These are phyloP conservation scores for Drosophila pegasa DNA, from an alignment of 2,888 invertebrate genomes.

Conservation along the genomic window DNA sequence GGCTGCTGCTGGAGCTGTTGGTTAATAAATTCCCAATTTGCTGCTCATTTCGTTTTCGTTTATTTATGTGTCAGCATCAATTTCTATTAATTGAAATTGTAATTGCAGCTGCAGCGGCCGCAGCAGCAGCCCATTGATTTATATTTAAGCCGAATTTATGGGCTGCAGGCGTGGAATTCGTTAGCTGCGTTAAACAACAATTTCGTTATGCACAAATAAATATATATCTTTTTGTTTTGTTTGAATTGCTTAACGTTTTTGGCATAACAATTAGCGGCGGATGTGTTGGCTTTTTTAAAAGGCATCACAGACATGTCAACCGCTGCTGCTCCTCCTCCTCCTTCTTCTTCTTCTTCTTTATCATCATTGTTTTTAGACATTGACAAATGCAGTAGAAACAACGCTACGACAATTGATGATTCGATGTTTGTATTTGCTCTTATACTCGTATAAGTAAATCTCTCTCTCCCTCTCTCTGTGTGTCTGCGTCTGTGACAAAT, in stretches of 20 bases:
- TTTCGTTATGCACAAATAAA: constrained; percentile 25
- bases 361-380: constrained; percentile 42
- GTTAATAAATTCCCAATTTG: constrained; percentile 63
- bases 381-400: constrained; percentile 60
- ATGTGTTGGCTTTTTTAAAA: constrained; percentile 35
- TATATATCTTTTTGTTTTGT: background rate
- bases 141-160: constrained; percentile 63
- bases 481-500: constrained; percentile 55
- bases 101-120: constrained; percentile 41
- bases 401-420: constrained; percentile 45
- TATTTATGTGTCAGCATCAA: constrained; percentile 66
- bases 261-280: constrained; percentile 68
- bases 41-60: constrained; percentile 46
- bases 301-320: constrained; percentile 33
- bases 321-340: constrained; percentile 5
- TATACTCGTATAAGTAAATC: background rate
- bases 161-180: constrained; percentile 48
- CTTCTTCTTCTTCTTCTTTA: constrained; percentile 13
- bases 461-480: constrained; percentile 13
- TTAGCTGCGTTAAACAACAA: constrained; percentile 37
- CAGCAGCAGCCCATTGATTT: constrained; percentile 58
- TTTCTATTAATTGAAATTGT: constrained; percentile 71
- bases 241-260: constrained; percentile 60
- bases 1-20: constrained; percentile 3
- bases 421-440: constrained; percentile 28